phyloP scores from a whole-genome alignment of 2,797 vertebrate genomes.

The Chaetophractus vellerosus region DNA sequence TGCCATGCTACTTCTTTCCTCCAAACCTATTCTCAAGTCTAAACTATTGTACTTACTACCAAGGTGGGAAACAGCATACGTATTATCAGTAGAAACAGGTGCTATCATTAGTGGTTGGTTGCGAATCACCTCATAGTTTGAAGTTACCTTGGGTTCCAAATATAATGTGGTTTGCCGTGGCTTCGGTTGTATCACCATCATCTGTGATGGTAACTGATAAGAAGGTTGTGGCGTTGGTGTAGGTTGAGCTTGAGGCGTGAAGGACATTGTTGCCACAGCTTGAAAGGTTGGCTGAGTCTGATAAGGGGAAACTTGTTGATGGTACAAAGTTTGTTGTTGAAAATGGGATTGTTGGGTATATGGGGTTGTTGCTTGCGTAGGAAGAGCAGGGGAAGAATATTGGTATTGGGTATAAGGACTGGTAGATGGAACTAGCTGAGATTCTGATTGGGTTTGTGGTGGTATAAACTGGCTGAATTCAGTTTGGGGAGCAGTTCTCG shows the following conservation, averaged over 20 bases:
- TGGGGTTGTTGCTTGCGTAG: constrained; percentile 96
- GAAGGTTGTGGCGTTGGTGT: constrained; percentile 93
- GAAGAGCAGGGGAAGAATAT: constrained; percentile 93
- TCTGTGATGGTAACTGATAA: constrained; percentile 95
- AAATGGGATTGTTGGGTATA: constrained; percentile 96
- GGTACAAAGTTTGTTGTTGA: constrained; percentile 95
- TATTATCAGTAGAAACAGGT: constrained; percentile 95
- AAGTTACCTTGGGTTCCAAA: constrained; percentile 97
- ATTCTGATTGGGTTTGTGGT: constrained; percentile 97
- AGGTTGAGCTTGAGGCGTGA: constrained; percentile 94
- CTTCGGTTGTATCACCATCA: constrained; percentile 97
- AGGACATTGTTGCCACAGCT: constrained; percentile 95
- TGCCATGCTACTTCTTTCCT: constrained; percentile 96
- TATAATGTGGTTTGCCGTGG: constrained; percentile 94
- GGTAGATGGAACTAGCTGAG: constrained; percentile 95
- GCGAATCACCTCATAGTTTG: constrained; percentile 97
- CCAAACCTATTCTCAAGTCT: constrained; percentile 96
- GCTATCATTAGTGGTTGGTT: constrained; percentile 98
- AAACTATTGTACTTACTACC: constrained; percentile 96
- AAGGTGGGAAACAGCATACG: constrained; percentile 95
- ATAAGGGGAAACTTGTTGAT: constrained; percentile 97
- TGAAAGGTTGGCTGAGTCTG: constrained; percentile 98
- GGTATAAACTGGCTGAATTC: constrained; percentile 98
- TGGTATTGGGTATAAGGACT: constrained; percentile 98
- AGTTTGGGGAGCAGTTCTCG: constrained; percentile 97